Evolutionary conservation across 1,140 invertebrate species (phyloP).

Genomic region (Arctopsyche grandis): DNA sequence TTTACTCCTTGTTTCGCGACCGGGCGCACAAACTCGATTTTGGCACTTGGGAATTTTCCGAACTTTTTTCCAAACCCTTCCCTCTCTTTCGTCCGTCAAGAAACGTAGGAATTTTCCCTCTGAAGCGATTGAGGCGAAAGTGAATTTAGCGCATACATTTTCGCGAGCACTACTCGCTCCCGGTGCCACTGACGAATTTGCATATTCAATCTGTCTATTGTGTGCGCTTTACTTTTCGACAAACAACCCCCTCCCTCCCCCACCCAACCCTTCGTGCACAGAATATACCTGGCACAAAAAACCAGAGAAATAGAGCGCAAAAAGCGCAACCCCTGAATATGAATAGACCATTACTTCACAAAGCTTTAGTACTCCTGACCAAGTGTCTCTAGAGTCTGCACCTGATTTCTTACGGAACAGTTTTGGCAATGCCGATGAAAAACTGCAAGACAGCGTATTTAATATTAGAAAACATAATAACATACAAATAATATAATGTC

Average conservation of each 20-base stretch:
- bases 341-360: constrained; percentile 20
- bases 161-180: background rate
- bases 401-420: background rate
- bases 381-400: background rate
- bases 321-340: constrained; percentile 18
- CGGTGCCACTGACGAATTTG: constrained; percentile 25
- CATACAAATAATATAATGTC: too few species aligned
- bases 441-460: too few species aligned
- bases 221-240: constrained; percentile 4
- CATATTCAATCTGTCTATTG: constrained; percentile 36
- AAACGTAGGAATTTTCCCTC: background rate
- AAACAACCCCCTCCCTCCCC: background rate
- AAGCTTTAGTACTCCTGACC: background rate
- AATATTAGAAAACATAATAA: too few species aligned
- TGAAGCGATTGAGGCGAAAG: background rate
- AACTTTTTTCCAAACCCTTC: background rate
- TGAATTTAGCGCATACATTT: constrained; percentile 29
- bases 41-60: background rate
- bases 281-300: background rate
- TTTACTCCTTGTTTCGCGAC: too few species aligned
- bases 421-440: too few species aligned
- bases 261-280: background rate
- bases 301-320: background rate
- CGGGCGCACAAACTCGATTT: constrained; percentile 1
- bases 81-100: background rate